These are phyloP conservation scores for Pseudococcus longispinus DNA, from an alignment of 2,888 invertebrate species.

Conservation along the genomic window DNA sequence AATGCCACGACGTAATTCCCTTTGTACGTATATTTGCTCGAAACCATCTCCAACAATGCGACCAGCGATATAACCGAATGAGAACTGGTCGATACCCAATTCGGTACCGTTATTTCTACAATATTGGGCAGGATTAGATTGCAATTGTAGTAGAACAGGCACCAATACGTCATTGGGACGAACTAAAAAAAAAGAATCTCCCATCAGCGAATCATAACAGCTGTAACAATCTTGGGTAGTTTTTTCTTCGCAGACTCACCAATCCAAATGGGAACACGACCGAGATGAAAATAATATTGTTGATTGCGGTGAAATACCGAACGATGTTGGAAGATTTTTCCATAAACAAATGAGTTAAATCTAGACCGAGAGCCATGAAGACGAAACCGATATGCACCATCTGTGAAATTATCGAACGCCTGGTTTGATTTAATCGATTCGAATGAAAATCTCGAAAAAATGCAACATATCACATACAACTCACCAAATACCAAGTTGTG, in stretches of 20 bases:
- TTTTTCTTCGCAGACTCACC: not conserved
- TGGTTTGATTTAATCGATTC: not conserved
- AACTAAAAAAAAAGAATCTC: not conserved
- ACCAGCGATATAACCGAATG: not conserved
- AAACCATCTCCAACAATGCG: not conserved
- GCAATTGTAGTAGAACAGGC: not conserved
- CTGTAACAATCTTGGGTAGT: not conserved
- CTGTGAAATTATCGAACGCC: not conserved
- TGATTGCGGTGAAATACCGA: not conserved
- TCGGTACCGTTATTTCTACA: not conserved
- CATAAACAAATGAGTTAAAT: not conserved
- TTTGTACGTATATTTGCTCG: not conserved
- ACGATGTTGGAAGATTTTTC: not conserved
- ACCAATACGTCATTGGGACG: not conserved
- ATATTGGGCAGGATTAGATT: not conserved
- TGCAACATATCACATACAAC: not conserved
- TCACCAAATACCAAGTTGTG: constrained; percentile 11
- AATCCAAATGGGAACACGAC: not conserved
- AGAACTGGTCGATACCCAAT: not conserved
- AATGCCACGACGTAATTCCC: not conserved
- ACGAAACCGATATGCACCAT: not conserved
- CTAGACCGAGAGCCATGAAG: not conserved
- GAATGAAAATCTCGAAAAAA: not conserved
- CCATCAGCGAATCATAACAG: not conserved
- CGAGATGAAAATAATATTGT: not conserved